Conservation (phyloP, 2,888 invertebrate genomes). For the Agapostemon virescens region DNA sequence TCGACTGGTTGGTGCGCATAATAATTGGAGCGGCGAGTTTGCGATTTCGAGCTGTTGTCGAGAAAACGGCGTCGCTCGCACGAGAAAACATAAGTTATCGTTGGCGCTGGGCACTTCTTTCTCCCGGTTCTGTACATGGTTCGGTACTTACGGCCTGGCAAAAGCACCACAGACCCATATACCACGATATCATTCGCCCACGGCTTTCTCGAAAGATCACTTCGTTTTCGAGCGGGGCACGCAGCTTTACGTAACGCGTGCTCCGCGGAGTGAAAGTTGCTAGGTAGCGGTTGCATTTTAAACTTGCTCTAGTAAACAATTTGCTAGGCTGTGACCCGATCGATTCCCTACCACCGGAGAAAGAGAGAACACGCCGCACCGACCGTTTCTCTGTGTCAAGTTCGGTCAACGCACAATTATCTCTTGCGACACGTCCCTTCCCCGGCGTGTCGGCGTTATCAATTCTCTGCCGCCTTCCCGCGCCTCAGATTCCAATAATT, state of each 20-base stretch:
- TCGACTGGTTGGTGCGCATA: no score
- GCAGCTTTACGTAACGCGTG: slow-evolving; percentile 23
- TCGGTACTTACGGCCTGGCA: slow-evolving; percentile 9
- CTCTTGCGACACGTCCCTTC: slow-evolving; percentile 14
- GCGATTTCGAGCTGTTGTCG: neutral
- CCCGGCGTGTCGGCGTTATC: neutral
- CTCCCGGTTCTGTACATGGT: neutral
- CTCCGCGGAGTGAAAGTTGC: slow-evolving; percentile 15
- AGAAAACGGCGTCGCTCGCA: no score
- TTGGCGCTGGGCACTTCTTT: neutral
- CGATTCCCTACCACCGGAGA: neutral
- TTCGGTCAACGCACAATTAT: slow-evolving; percentile 10
- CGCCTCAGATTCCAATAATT: slow-evolving; percentile 14
- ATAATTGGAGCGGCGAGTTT: no score
- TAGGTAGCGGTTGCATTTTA: slow-evolving; percentile 8
- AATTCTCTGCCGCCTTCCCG: slow-evolving; percentile 32
- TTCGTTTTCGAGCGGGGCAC: slow-evolving; percentile 6
- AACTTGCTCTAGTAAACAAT: slow-evolving; percentile 13
- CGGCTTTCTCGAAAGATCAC: slow-evolving; percentile 16
- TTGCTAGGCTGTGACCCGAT: slow-evolving; percentile 15
- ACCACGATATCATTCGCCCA: slow-evolving; percentile 11
- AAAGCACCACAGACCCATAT: slow-evolving; percentile 1
- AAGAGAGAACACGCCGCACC: neutral
- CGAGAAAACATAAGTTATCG: neutral
- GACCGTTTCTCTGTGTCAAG: slow-evolving; percentile 8